phyloP scores from a whole-genome alignment of 2,888 invertebrate species.

The Apamea sordens region DNA sequence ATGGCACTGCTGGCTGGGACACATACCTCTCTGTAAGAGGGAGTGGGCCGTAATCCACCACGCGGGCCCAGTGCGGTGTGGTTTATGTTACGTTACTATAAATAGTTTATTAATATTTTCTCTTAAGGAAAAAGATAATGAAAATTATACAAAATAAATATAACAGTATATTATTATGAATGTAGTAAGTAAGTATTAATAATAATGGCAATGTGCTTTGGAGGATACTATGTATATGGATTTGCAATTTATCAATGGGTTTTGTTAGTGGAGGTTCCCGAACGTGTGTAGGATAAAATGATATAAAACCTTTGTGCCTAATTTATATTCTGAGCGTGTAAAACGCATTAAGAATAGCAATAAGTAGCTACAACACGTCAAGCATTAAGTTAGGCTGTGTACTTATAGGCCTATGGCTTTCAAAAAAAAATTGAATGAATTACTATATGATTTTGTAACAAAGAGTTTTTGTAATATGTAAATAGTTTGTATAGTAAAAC shows the following conservation, averaged over 20 bases:
- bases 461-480: background rate
- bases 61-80: no score
- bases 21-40: no score
- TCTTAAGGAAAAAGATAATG: background rate
- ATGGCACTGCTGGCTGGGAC: background rate
- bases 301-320: slow-evolving; percentile 11
- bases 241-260: slow-evolving; percentile 59
- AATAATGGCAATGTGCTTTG: slow-evolving; percentile 37
- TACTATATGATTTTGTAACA: slow-evolving; percentile 6
- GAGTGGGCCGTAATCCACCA: no score
- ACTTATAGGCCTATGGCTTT: slow-evolving; percentile 14
- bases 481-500: background rate
- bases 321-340: slow-evolving; percentile 45
- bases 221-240: slow-evolving; percentile 36
- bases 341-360: slow-evolving; percentile 47
- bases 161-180: background rate
- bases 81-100: background rate
- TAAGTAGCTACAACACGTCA: slow-evolving; percentile 29
- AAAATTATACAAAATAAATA: background rate
- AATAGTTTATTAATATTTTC: background rate
- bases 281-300: slow-evolving; percentile 49
- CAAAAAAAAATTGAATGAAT: slow-evolving; percentile 18
- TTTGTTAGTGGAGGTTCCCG: slow-evolving; percentile 45
- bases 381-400: slow-evolving; percentile 32
- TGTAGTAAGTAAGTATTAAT: background rate